A percentile compares a stretch with the other conserved stretches of the same genome.
phyloP scores from a whole-genome alignment of 2,797 vertebrate species.

The Cryptoprocta ferox region DNA sequence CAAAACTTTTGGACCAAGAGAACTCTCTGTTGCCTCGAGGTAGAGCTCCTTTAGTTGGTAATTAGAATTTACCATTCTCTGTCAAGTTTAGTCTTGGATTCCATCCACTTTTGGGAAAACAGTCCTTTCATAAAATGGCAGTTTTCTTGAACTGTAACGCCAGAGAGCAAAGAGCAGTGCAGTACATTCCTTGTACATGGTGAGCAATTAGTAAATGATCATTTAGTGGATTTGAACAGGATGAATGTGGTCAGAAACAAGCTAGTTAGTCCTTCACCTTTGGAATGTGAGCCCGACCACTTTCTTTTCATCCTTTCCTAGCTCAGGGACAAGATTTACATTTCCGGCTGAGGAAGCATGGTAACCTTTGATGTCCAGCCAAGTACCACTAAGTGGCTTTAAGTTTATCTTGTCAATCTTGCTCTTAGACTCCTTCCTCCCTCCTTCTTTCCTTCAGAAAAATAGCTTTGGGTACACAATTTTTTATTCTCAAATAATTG shows the following conservation, averaged over 20 bases:
- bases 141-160: neutral
- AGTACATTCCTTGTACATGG: neutral
- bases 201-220: neutral
- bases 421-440: neutral
- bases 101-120: neutral
- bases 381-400: neutral
- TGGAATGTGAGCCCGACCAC: neutral
- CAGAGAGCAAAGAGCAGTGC: neutral
- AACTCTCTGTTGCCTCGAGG: neutral
- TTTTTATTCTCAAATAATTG: constrained; percentile 2
- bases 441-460: neutral
- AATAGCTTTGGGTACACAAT: neutral
- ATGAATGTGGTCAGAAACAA: neutral
- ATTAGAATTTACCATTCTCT: neutral
- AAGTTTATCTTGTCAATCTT: neutral
- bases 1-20: neutral
- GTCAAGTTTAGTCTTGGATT: neutral
- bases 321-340: neutral
- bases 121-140: neutral
- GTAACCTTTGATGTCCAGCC: neutral
- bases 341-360: neutral
- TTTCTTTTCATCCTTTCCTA: neutral
- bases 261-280: neutral
- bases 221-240: neutral
- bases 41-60: neutral